Evolutionary conservation across 2,888 invertebrate genomes (phyloP).

Genomic region (Tridacna crocea): DNA sequence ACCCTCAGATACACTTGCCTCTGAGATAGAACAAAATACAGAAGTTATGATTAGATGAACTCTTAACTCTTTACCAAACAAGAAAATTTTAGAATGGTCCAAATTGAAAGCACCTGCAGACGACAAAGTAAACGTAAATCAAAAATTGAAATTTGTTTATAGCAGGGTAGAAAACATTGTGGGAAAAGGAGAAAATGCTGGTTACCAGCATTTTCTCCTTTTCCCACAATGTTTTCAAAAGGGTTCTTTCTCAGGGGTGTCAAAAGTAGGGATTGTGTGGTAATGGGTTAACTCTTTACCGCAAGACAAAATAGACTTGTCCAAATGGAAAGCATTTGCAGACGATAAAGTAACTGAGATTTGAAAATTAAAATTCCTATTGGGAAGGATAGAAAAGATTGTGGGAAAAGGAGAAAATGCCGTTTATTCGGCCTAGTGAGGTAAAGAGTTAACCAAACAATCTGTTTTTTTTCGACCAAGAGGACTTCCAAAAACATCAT

Average conservation of each 20-base stretch:
- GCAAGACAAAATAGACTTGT: no score
- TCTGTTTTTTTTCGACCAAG: no score
- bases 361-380: background rate
- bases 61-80: background rate
- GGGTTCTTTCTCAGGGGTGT: background rate
- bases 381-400: background rate
- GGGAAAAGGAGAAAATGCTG: background rate
- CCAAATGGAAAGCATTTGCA: no score
- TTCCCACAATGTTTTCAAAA: background rate
- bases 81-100: background rate
- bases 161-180: slow-evolving; percentile 11
- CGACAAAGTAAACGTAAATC: no score
- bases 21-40: slow-evolving; percentile 77
- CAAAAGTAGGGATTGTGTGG: no score
- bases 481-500: no score
- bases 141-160: no score
- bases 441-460: no score
- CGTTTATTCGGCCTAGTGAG: no score
- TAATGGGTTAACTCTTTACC: no score
- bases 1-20: slow-evolving; percentile 77
- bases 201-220: background rate
- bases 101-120: background rate
- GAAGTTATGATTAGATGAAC: no score
- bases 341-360: no score
- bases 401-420: background rate